Conservation (phyloP, 2,888 invertebrate species). For the Mimachlamys varia region DNA sequence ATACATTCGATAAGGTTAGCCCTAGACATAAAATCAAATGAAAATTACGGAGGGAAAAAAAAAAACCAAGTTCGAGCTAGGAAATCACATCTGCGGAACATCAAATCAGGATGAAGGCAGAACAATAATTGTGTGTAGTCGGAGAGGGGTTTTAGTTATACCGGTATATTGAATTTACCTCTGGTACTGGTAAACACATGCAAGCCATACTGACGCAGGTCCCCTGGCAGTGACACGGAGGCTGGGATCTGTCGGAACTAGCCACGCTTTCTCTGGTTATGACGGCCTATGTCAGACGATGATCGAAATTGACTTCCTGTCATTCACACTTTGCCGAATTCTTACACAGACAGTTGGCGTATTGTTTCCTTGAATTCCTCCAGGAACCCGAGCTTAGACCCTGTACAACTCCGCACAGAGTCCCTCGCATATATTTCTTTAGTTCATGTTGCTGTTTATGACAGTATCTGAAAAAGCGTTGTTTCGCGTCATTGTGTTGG, state of each 20-base stretch:
- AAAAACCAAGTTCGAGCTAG: not conserved
- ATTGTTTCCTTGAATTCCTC: not conserved
- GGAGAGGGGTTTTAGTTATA: conserved; percentile 11
- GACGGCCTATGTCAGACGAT: conserved; percentile 27
- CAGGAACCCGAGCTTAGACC: not conserved
- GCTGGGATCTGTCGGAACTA: conserved; percentile 5
- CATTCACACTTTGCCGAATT: conserved; percentile 29
- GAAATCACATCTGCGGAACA: conserved; percentile 32
- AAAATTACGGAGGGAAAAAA: not conserved
- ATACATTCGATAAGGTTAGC: conserved; percentile 21
- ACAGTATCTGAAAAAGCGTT: conserved; percentile 31
- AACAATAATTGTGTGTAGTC: conserved; percentile 10
- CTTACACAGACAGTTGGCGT: conserved; percentile 26
- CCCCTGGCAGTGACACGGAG: conserved; percentile 5
- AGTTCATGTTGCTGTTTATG: not conserved
- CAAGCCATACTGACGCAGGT: not conserved
- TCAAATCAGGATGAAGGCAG: not conserved
- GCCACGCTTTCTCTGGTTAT: conserved; percentile 11
- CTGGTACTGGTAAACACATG: conserved; percentile 25
- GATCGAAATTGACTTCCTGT: conserved; percentile 12
- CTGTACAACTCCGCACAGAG: not conserved
- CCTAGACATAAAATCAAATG: conserved; percentile 6
- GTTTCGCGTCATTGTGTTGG: not conserved
- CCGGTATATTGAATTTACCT: conserved; percentile 22
- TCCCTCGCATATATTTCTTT: conserved; percentile 23